Conservation (phyloP, 2,797 vertebrate genomes). For the Typhlichthys subterraneus region DNA sequence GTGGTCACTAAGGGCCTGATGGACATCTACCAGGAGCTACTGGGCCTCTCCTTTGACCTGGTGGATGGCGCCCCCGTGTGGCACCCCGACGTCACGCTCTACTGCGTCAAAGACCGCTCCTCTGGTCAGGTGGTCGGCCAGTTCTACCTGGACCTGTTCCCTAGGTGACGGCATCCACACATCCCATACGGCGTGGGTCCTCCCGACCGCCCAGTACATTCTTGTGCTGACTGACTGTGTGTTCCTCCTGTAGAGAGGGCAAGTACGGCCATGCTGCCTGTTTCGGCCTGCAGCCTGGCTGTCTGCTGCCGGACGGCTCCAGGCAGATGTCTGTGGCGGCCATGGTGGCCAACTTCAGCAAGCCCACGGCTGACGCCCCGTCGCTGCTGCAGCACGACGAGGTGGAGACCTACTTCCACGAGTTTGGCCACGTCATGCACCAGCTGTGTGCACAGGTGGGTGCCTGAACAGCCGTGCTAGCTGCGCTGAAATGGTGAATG, state of each 20-base stretch:
- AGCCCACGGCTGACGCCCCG: conserved; percentile 84
- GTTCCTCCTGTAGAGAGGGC: conserved; percentile 67
- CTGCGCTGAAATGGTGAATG: too few species aligned
- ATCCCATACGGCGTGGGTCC: not conserved
- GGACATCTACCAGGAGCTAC: conserved; percentile 93
- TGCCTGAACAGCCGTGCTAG: not conserved
- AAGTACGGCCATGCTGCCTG: conserved; percentile 96
- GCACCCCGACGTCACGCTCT: conserved; percentile 92
- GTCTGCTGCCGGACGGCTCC: conserved; percentile 80
- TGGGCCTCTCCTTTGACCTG: conserved; percentile 86
- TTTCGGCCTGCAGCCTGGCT: conserved; percentile 95
- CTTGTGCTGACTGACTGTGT: not conserved
- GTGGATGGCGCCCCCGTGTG: conserved; percentile 84
- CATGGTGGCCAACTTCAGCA: conserved; percentile 99
- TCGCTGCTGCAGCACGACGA: conserved; percentile 96
- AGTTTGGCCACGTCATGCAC: conserved; percentile 98
- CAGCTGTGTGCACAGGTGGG: conserved; percentile 94
- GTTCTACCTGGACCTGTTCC: conserved; percentile 96
- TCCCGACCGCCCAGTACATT: not conserved
- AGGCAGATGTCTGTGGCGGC: conserved; percentile 91
- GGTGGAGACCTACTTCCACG: conserved; percentile 98
- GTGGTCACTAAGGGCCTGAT: conserved; percentile 92
- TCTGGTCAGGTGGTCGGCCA: conserved; percentile 82
- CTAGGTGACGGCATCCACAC: conserved; percentile 76
- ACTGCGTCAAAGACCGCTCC: conserved; percentile 81